Conservation (phyloP, 2,113 vertebrate genomes). For the Sceloporus undulatus region DNA sequence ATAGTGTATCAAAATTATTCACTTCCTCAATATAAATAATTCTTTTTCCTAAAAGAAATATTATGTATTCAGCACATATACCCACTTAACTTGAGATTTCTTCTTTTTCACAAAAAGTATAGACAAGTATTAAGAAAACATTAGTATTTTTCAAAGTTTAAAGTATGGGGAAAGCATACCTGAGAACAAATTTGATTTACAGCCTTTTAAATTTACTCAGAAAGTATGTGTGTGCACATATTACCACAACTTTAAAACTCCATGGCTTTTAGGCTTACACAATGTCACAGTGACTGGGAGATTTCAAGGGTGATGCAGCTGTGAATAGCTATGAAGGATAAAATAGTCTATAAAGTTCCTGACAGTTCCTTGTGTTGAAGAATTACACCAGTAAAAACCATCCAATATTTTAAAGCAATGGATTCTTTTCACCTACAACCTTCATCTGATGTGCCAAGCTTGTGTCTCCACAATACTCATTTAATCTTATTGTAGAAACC, state of each 20-base stretch:
- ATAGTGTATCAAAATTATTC: not conserved
- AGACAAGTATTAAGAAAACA: not conserved
- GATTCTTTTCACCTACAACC: not conserved
- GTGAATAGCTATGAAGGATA: not conserved
- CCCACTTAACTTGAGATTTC: not conserved
- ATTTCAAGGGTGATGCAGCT: not conserved
- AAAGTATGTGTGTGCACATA: not conserved
- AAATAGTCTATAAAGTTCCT: slow-evolving; percentile 1
- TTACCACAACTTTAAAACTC: not conserved
- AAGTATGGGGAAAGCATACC: not conserved
- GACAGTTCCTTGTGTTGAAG: not conserved
- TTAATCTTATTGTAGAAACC: not conserved
- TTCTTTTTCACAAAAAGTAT: not conserved
- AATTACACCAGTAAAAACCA: not conserved
- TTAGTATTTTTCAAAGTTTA: not conserved
- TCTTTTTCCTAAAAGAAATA: not conserved
- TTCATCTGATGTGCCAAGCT: not conserved
- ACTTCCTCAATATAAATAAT: not conserved
- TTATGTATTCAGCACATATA: not conserved
- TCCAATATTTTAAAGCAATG: not conserved
- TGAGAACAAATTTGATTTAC: not conserved
- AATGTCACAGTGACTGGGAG: not conserved
- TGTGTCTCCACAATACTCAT: not conserved
- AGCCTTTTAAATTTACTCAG: not conserved
- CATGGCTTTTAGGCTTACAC: not conserved